Percentiles rank a stretch among this genome's conserved stretches.
Evolutionary conservation across 2,113 vertebrate genomes (phyloP).

Genomic region (Dolichallabes microphthalmus): DNA sequence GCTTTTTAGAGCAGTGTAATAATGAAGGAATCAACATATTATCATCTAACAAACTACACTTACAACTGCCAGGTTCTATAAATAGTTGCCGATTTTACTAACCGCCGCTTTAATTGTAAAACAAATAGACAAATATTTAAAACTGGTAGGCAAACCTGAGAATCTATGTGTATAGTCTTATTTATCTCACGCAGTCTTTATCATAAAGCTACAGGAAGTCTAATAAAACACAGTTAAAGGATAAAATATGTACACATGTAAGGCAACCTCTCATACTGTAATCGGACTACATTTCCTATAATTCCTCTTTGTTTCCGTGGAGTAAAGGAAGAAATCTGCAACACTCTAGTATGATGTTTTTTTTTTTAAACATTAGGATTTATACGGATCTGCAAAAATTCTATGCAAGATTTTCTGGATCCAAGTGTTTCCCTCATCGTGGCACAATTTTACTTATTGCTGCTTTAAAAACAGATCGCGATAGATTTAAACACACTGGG

Average conservation of each 20-base stretch:
- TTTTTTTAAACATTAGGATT: background rate
- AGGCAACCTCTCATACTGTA: background rate
- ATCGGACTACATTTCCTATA: background rate
- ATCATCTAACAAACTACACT: background rate
- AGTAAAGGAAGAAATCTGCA: background rate
- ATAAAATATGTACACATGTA: background rate
- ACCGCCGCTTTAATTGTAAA: background rate
- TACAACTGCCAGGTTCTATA: background rate
- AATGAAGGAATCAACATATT: background rate
- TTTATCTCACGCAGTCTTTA: background rate
- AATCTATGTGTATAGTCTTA: background rate
- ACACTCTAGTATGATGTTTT: background rate
- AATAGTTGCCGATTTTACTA: background rate
- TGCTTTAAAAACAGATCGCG: background rate
- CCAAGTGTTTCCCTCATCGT: background rate
- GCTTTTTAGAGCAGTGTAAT: background rate
- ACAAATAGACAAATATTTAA: background rate
- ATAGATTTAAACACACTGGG: background rate
- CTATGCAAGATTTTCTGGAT: no score
- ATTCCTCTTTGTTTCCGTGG: background rate
- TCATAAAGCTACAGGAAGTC: background rate
- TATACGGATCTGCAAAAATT: background rate
- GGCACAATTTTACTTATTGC: conserved; percentile 20
- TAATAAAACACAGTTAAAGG: background rate
- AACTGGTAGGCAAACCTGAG: conserved; percentile 4